These are phyloP conservation scores for Drosophila ercepeae DNA, from an alignment of 1,140 invertebrate species.

Conservation along the genomic window DNA sequence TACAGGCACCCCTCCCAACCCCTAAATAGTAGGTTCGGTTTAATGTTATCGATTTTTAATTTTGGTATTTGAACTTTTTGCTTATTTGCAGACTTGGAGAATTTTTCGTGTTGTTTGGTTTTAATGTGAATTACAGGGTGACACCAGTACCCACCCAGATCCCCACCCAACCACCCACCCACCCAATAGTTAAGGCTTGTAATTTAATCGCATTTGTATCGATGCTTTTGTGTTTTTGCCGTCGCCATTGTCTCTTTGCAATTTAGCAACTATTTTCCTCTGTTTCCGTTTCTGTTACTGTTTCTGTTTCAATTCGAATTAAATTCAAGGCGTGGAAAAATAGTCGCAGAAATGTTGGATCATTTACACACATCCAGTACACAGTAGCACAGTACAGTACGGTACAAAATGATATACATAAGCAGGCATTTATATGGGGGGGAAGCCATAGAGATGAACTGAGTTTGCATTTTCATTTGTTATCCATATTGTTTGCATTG, in stretches of 20 bases:
- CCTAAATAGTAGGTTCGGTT: constrained; percentile 54
- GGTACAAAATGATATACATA: constrained; percentile 55
- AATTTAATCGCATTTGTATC: constrained; percentile 78
- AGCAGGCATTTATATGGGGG: constrained; percentile 55
- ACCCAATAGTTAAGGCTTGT: constrained; percentile 62
- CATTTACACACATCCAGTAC: constrained; percentile 8
- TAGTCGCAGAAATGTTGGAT: constrained; percentile 57
- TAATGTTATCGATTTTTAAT: constrained; percentile 80
- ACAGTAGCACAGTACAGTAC: constrained; percentile 9
- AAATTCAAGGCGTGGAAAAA: constrained; percentile 77
- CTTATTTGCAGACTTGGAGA: constrained; percentile 57
- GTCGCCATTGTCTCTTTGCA: constrained; percentile 38
- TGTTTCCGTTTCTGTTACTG: constrained; percentile 34
- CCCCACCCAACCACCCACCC: not conserved
- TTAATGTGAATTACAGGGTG: constrained; percentile 63
- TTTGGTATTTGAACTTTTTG: constrained; percentile 65
- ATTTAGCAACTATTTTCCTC: constrained; percentile 51
- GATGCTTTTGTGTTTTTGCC: constrained; percentile 54
- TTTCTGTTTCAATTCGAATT: constrained; percentile 57
- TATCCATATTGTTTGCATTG: constrained; percentile 73
- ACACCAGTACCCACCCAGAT: not conserved
- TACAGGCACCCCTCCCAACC: constrained; percentile 5
- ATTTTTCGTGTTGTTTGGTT: constrained; percentile 57
- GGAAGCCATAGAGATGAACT: constrained; percentile 60
- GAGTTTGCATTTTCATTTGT: constrained; percentile 62